A percentile compares a stretch with the other conserved stretches of the same genome.
These are phyloP conservation scores for Rhopilema esculentum DNA, from an alignment of 30 jellyfish, hydroid and myxozoan species.

Conservation along the genomic window DNA sequence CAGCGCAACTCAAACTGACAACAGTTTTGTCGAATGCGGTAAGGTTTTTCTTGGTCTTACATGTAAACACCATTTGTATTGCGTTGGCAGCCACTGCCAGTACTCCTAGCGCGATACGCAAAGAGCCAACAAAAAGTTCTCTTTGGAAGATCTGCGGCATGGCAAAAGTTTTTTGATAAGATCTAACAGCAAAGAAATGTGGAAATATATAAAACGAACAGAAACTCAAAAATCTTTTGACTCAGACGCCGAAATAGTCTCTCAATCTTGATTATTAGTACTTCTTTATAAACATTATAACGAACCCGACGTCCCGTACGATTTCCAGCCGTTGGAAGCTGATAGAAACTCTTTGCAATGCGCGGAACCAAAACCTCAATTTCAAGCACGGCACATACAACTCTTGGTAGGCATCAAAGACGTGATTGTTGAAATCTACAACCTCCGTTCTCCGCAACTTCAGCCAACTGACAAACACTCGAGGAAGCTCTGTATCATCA, in stretches of 20 bases:
- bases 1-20: constrained; percentile 39
- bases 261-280: too few relatives aligned
- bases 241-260: too few relatives aligned
- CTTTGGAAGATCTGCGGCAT: neutral
- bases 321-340: too few relatives aligned
- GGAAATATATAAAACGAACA: too few relatives aligned
- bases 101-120: constrained; percentile 22
- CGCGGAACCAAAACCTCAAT: too few relatives aligned
- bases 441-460: neutral
- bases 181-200: neutral
- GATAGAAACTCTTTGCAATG: too few relatives aligned
- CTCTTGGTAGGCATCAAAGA: too few relatives aligned
- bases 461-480: neutral
- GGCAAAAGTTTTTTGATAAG: neutral
- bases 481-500: neutral
- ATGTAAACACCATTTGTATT: constrained; percentile 4
- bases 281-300: too few relatives aligned
- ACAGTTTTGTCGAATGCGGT: constrained; percentile 24
- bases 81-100: constrained; percentile 35
- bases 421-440: neutral
- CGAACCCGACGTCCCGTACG: too few relatives aligned
- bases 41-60: constrained; percentile 8
- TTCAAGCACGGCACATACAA: too few relatives aligned
- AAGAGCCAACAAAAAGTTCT: constrained; percentile 7
- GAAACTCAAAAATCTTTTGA: too few relatives aligned